Percentiles rank a stretch among this genome's conserved stretches.
Evolutionary conservation across 2,888 invertebrate species (phyloP).

Genomic region (Labia minor): DNA sequence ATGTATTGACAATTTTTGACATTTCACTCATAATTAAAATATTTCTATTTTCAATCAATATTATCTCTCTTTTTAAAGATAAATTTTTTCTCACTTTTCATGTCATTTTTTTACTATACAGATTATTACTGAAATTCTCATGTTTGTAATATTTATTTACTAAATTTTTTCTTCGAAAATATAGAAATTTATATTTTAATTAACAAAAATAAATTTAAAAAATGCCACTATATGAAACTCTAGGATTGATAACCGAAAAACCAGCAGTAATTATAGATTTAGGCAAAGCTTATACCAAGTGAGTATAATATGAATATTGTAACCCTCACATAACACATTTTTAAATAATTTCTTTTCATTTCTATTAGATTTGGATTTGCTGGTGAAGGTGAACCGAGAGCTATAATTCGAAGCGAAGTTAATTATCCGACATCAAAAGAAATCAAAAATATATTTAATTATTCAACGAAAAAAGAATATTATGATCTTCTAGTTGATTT

Average conservation of each 20-base stretch:
- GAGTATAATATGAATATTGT: no score
- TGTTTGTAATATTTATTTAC: no score
- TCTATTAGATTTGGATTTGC: slow-evolving; percentile 74
- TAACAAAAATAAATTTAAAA: background rate
- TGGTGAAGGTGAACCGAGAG: slow-evolving; percentile 77
- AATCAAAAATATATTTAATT: slow-evolving; percentile 53
- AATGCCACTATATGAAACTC: slow-evolving; percentile 73
- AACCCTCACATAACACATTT: slow-evolving; percentile 18
- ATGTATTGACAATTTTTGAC: no score
- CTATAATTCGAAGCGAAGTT: slow-evolving; percentile 71
- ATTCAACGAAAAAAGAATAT: slow-evolving; percentile 53
- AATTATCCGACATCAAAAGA: slow-evolving; percentile 52
- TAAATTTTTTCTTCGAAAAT: no score
- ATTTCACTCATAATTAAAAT: no score
- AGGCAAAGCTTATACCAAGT: slow-evolving; percentile 88
- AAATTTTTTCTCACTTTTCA: no score
- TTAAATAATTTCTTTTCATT: slow-evolving; percentile 24
- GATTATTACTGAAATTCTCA: no score
- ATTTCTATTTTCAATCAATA: no score
- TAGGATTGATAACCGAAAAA: slow-evolving; percentile 70
- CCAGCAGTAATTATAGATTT: slow-evolving; percentile 83
- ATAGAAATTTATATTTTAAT: no score
- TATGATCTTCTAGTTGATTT: slow-evolving; percentile 81
- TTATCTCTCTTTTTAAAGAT: no score
- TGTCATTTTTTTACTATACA: no score